Evolutionary conservation across 2,888 invertebrate genomes (phyloP), one percentile per base, ranked within the genome.

Genomic region (Antitype chi): DNA sequence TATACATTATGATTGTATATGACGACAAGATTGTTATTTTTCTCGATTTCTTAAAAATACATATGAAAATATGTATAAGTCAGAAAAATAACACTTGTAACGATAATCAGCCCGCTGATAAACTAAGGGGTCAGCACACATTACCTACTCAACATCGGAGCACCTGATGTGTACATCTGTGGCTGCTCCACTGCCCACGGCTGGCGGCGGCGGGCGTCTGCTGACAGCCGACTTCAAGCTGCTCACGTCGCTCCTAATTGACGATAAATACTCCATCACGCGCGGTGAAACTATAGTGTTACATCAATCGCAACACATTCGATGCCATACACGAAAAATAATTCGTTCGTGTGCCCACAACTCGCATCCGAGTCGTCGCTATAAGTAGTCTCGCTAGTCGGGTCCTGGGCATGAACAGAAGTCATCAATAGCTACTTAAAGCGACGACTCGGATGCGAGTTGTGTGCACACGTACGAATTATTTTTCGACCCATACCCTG

Each of bases 1-100:
- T 76, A 87, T 87, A 71, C 78, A 79, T 85, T 74, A 73, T 86
- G 80, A 78, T 78, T 81, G 62, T 78, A 76, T 60, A 84, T 66
- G 80, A 80, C 74, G 53, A 74, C 57, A 74, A 78, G 63, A 81
- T 80, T 74, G 63, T 78, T 66, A 66, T 64, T 71, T 86, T 72
- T 77, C 64, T 74, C 59, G 13, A 57, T 52, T 49, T 53, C 53
- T 55, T 70, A 25, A 67, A 67, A 55, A 20, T 38, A 70, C 69
- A 11, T n/a, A 60, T 67, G 57, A 49, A 67, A 85, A 63, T 43
- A 43, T 28, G 13, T 63, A 68, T 13, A 70, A 62, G 13, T 73
- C 49, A 25, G n/a, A 60, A 49, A 47, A 23, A 74, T 23, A 69
- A 63, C 32, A 62, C 25, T 59, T 49, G 60, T 67, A 67, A 70